Evolutionary conservation across 2,797 vertebrate genomes (phyloP).

Genomic region (Microchirus variegatus): DNA sequence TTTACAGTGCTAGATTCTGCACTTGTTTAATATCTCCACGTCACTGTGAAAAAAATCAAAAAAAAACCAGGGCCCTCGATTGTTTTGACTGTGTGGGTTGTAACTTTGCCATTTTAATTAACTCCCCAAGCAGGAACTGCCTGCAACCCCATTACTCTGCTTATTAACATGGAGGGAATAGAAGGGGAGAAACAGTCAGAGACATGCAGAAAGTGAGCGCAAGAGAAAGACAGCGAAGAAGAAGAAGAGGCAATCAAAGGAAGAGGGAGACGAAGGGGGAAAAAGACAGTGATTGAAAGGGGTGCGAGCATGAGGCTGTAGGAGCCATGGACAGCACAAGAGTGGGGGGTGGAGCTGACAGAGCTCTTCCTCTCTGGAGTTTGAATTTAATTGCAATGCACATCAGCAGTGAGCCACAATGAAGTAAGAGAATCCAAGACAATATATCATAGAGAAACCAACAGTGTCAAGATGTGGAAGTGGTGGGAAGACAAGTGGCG

Average conservation of each 20-base stretch:
- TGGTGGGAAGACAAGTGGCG: conserved; percentile 53
- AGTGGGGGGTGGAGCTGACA: conserved; percentile 7
- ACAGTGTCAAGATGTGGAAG: conserved; percentile 64
- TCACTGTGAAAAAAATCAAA: conserved; percentile 67
- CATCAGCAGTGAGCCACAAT: conserved; percentile 65
- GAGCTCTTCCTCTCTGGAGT: conserved; percentile 62
- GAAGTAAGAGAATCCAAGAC: conserved; percentile 63
- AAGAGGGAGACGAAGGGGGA: conserved; percentile 29
- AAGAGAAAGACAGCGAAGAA: conserved; percentile 34
- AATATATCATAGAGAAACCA: conserved; percentile 74
- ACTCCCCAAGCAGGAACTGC: conserved; percentile 77
- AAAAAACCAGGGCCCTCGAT: conserved; percentile 68
- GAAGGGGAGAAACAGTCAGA: conserved; percentile 27
- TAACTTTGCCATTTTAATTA: conserved; percentile 85
- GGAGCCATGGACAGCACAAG: conserved; percentile 9
- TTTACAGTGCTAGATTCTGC: conserved; percentile 67
- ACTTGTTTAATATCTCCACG: conserved; percentile 79
- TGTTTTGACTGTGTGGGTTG: conserved; percentile 83
- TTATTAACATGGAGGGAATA: conserved; percentile 74
- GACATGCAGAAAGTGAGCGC: conserved; percentile 19
- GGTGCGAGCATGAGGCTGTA: conserved; percentile 38
- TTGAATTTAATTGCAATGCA: conserved; percentile 78
- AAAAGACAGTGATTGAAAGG: conserved; percentile 68
- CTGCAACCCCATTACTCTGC: conserved; percentile 72
- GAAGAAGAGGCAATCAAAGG: conserved; percentile 52